phyloP scores from a whole-genome alignment of 2,113 vertebrate genomes.

The Melanostigma gelatinosum region DNA sequence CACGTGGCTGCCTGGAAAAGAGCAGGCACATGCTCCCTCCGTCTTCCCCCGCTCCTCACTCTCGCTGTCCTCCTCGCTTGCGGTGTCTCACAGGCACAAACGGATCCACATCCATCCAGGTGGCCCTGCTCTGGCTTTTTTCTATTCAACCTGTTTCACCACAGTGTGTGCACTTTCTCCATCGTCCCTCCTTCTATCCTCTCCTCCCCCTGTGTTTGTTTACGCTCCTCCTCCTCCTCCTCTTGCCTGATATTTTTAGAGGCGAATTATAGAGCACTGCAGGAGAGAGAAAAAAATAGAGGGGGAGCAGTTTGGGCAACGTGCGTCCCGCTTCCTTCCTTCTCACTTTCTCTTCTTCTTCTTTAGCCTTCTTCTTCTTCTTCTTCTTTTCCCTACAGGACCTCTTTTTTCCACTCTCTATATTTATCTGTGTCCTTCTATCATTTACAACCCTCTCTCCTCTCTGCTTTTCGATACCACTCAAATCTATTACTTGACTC shows the following conservation, averaged over 20 bases:
- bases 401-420: constrained; percentile 30
- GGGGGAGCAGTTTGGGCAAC: constrained; percentile 72
- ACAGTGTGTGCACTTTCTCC: constrained; percentile 38
- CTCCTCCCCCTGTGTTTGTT: constrained; percentile 68
- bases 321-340: constrained; percentile 67
- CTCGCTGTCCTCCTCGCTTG: not conserved
- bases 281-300: constrained; percentile 55
- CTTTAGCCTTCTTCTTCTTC: too few relatives aligned
- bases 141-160: constrained; percentile 30
- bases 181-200: constrained; percentile 62
- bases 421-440: constrained; percentile 17
- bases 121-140: constrained; percentile 28
- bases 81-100: constrained; percentile 47
- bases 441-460: constrained; percentile 21
- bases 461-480: constrained; percentile 2
- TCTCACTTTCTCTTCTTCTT: constrained; percentile 52
- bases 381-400: constrained; percentile 46
- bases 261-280: constrained; percentile 75
- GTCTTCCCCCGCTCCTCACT: constrained; percentile 22
- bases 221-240: constrained; percentile 73
- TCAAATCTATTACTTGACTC: constrained; percentile 28
- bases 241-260: constrained; percentile 82
- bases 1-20: constrained; percentile 76
- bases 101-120: constrained; percentile 39
- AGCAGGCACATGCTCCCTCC: constrained; percentile 61